A percentile compares a stretch with the other conserved stretches of the same genome.
These are phyloP conservation scores for Dasyornis broadbenti DNA, from an alignment of 2,113 vertebrate species.

Conservation along the genomic window DNA sequence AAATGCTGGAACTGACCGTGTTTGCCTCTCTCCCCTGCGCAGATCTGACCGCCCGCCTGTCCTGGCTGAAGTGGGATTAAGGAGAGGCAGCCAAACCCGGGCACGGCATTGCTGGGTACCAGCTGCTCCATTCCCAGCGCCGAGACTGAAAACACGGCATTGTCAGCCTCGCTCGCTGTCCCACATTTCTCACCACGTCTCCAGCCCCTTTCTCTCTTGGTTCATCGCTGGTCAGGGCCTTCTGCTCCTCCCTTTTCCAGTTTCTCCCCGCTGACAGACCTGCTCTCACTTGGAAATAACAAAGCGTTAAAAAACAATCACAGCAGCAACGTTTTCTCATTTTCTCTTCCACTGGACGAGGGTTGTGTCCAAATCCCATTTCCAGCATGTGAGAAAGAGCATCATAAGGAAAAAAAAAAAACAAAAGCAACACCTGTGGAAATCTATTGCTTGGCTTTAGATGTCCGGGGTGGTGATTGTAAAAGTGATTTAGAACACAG, in stretches of 20 bases:
- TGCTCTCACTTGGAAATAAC: neutral
- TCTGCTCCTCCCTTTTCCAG: neutral
- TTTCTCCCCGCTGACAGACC: neutral
- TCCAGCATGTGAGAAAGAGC: rapidly evolving
- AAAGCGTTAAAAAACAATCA: neutral
- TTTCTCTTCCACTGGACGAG: neutral
- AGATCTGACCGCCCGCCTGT: constrained; percentile 85
- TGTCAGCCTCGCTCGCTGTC: neutral
- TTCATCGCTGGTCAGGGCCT: neutral
- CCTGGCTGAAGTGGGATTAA: constrained; percentile 87
- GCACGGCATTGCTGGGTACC: neutral
- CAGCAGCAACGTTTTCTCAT: neutral
- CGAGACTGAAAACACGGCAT: neutral
- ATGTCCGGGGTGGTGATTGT: neutral
- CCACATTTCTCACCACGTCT: neutral
- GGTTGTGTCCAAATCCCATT: neutral
- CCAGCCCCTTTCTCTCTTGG: neutral
- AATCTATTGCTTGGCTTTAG: neutral
- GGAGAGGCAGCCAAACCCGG: neutral
- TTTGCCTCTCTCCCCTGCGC: neutral
- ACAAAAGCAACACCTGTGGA: neutral
- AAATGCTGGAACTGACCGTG: constrained; percentile 59
- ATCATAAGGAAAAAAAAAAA: neutral
- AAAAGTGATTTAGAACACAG: neutral
- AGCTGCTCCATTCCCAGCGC: constrained; percentile 77